Conservation (phyloP, 2,888 invertebrate species). For the Orthosia gothica region DNA sequence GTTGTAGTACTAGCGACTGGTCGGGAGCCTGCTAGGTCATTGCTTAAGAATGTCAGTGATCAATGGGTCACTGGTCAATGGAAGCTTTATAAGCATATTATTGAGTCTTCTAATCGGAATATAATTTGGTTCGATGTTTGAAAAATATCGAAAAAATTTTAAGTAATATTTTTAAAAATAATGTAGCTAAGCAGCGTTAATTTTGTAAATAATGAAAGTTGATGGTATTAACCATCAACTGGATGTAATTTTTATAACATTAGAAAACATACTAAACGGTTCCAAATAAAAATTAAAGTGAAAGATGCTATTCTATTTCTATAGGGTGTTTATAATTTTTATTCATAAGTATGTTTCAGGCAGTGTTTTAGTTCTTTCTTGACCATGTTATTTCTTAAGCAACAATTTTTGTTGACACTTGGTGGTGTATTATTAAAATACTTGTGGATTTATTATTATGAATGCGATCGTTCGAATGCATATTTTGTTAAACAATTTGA, state of each 20-base stretch:
- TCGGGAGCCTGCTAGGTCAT: conserved; percentile 39
- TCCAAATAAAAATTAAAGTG: not conserved
- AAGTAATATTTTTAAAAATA: not conserved
- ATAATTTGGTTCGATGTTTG: not conserved
- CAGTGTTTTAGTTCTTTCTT: not conserved
- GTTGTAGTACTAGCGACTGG: conserved; percentile 15
- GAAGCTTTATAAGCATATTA: conserved; percentile 26
- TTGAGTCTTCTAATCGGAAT: conserved; percentile 7
- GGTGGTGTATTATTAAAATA: not conserved
- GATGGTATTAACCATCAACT: not conserved
- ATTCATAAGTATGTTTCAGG: not conserved
- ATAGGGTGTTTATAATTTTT: not conserved
- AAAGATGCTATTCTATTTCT: not conserved
- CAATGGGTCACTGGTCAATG: too few species aligned
- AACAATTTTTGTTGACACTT: not conserved
- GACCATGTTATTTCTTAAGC: not conserved
- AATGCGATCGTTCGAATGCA: not conserved
- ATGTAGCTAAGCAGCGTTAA: not conserved
- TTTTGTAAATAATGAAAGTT: not conserved
- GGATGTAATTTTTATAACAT: not conserved
- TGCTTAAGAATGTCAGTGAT: conserved; percentile 54
- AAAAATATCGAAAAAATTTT: not conserved
- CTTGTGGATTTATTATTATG: not conserved
- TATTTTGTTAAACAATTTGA: not conserved
- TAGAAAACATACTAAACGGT: conserved; percentile 18